Base-by-base conservation (phyloP, 2,888 invertebrate species). In the Orthosia gothica region DNA sequence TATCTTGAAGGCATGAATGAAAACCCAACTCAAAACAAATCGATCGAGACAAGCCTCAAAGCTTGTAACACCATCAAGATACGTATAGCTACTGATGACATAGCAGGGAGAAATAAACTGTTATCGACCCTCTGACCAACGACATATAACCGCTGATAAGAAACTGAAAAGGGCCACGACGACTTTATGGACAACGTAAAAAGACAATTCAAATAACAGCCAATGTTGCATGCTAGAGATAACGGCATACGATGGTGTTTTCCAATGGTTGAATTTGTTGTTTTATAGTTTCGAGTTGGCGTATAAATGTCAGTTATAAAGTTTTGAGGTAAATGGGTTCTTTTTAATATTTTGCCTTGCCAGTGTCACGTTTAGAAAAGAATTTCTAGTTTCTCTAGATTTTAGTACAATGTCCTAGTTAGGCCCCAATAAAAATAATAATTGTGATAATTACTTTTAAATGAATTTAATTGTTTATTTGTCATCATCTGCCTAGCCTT, bases 181-280 rank as follows among this genome's bases (percentile, higher is more conserved):
- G 80, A 81, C 81, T 81, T 84, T 91, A 89, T 88, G 87, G 86
- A 79, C 76, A 64, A 73, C 82, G 76, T 81, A 86, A 88, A 88
- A 90, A 89, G 87, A 88, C 84, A 87, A 79, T 81, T 73, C 79
- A 78, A 88, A 81, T 76, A 81, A 76, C 82, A 81, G 54, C 52
- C 78, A 80, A 82, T 78, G 70, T 63, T 47, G 52, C 74, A 82
- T 70, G 70, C 52, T 11, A 23, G 49, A 47, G 84, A 86, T 88
- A 86, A 73, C 69, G 57, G 58, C 66, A 74, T 59, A 63, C 52
- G 67, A 76, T 74, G 75, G 66, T 75, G 77, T 76, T 87, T 87
- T 81, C 75, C 74, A 87, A 86, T 83, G 71, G 63, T 54, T 12
- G 64, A 69, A 79, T 74, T 79, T 83, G 74, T 80, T 80, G 74